These are phyloP conservation scores for Sphyrna mokarran DNA, from an alignment of 2,113 vertebrate genomes.

Conservation along the genomic window DNA sequence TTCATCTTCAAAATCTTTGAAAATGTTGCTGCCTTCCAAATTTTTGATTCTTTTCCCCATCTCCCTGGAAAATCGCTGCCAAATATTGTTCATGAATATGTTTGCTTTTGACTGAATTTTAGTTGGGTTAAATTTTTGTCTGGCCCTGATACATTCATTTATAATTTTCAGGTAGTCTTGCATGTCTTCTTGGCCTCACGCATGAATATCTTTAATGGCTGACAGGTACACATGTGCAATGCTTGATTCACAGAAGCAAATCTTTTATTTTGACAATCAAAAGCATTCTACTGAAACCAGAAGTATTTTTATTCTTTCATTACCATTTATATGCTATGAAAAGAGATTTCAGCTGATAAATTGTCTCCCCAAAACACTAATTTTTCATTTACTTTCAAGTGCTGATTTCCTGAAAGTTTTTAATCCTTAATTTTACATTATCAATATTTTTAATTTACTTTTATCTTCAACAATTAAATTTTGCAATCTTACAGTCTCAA, in stretches of 20 bases:
- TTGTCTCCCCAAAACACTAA: not conserved
- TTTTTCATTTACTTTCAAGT: not conserved
- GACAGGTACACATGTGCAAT: not conserved
- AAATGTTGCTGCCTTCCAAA: not conserved
- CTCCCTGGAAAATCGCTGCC: not conserved
- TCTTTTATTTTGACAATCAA: not conserved
- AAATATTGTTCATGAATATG: not conserved
- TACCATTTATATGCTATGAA: not conserved
- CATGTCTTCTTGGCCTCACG: not conserved
- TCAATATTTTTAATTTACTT: not conserved
- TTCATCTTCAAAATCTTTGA: not conserved
- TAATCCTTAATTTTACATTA: not conserved
- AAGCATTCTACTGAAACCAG: not conserved
- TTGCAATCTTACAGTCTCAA: not conserved
- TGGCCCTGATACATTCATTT: not conserved
- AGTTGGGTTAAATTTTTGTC: not conserved
- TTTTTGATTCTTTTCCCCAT: too few species aligned
- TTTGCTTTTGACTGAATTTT: not conserved
- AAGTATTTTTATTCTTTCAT: not conserved
- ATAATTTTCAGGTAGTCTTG: not conserved
- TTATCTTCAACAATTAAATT: not conserved
- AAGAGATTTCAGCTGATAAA: not conserved
- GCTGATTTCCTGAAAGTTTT: not conserved
- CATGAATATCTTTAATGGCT: not conserved
- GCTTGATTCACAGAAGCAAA: too few species aligned